phyloP scores from a whole-genome alignment of 2,113 vertebrate species.

The Oostethus manadensis region DNA sequence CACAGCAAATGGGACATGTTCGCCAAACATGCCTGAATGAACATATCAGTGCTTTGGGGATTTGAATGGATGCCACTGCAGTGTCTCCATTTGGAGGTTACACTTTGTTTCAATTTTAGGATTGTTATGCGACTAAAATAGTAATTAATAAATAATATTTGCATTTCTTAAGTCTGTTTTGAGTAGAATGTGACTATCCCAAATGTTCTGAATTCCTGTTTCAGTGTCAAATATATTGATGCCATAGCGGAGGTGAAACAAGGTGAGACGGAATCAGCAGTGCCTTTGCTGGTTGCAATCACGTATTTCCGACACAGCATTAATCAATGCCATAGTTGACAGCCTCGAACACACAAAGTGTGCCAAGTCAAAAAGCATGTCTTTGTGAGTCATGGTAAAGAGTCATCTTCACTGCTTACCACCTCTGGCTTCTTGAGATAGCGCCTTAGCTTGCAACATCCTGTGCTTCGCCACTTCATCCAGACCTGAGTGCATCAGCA shows the following conservation, averaged over 20 bases:
- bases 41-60: constrained; percentile 11
- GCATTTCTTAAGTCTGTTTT: too few species aligned
- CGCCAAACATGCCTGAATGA: constrained; percentile 32
- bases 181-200: too few species aligned
- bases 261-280: too few species aligned
- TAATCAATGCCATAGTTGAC: constrained; percentile 1
- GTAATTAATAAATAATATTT: constrained; percentile 20
- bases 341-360: background rate
- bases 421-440: constrained; percentile 64
- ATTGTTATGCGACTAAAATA: too few species aligned
- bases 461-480: constrained; percentile 60
- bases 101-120: too few species aligned
- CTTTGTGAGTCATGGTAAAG: background rate
- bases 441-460: constrained; percentile 62
- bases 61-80: constrained; percentile 14
- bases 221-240: too few species aligned
- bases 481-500: constrained; percentile 52
- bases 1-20: constrained; percentile 20
- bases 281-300: constrained; percentile 16
- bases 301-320: constrained; percentile 12
- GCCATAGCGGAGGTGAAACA: too few species aligned
- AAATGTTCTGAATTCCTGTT: too few species aligned
- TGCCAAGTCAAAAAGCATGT: constrained; percentile 1
- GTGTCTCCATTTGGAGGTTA: constrained; percentile 15
- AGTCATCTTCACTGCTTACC: constrained; percentile 47